A percentile compares a stretch with the other conserved stretches of the same genome.
These are phyloP conservation scores for Dunckerocampus dactyliophorus DNA, from an alignment of 2,113 vertebrate genomes.

Conservation along the genomic window DNA sequence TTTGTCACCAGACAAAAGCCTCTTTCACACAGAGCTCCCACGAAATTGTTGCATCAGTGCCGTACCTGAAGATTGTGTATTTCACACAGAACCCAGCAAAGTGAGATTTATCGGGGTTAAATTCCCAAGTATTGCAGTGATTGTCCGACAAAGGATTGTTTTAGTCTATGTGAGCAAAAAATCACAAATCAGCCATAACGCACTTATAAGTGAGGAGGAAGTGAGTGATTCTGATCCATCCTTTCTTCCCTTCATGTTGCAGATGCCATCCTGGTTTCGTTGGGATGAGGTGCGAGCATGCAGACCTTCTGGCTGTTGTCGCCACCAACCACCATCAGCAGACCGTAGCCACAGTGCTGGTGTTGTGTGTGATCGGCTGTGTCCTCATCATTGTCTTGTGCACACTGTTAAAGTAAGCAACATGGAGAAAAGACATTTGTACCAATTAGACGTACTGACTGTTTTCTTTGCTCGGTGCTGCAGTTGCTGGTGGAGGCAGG, in stretches of 20 bases:
- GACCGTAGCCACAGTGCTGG: slow-evolving; percentile 83
- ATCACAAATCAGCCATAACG: no score
- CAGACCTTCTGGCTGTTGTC: slow-evolving; percentile 92
- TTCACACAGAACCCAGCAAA: no score
- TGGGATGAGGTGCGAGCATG: slow-evolving; percentile 88
- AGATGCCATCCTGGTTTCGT: slow-evolving; percentile 88
- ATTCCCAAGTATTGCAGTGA: no score
- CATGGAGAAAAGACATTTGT: not conserved
- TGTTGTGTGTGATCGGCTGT: slow-evolving; percentile 82
- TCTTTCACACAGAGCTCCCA: no score
- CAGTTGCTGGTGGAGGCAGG: slow-evolving; percentile 84
- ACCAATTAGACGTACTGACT: not conserved
- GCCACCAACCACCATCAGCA: slow-evolving; percentile 89
- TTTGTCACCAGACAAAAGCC: no score
- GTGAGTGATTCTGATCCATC: not conserved
- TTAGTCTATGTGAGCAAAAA: no score
- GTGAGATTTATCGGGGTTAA: no score
- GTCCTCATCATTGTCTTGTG: slow-evolving; percentile 78
- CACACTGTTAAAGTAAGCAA: slow-evolving; percentile 88
- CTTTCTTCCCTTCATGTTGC: slow-evolving; percentile 12
- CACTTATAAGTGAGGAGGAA: not conserved
- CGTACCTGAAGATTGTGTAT: no score
- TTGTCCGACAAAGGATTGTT: no score
- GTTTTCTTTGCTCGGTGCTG: slow-evolving; percentile 8
- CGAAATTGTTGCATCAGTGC: no score